A percentile compares a stretch with the other conserved stretches of the same genome.
Evolutionary conservation across 2,797 vertebrate genomes (phyloP).

Genomic region (Eutrigla gurnardus): DNA sequence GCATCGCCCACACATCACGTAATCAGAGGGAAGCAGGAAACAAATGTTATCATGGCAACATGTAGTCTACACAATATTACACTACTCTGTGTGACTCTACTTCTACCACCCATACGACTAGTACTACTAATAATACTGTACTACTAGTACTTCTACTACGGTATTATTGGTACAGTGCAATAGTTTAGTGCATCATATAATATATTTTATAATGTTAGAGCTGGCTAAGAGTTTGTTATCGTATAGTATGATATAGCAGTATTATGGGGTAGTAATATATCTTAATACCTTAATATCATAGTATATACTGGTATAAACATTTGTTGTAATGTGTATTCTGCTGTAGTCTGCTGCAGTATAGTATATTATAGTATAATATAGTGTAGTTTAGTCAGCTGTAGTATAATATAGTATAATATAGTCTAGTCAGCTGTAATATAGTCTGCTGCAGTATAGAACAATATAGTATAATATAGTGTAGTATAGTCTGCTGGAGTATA

Average conservation of each 20-base stretch:
- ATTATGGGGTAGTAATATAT: not conserved
- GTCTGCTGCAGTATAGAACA: not conserved
- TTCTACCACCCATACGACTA: not conserved
- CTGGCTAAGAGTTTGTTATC: not conserved
- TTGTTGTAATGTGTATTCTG: no score
- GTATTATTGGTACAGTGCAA: not conserved
- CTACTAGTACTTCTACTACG: not conserved
- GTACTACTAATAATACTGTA: no score
- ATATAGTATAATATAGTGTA: no score
- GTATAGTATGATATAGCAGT: not conserved
- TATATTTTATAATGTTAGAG: not conserved
- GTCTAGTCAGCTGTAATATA: not conserved
- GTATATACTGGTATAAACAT: not conserved
- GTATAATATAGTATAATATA: not conserved
- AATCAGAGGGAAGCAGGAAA: conserved; percentile 9
- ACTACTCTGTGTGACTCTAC: not conserved
- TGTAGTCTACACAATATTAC: not conserved
- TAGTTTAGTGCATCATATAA: not conserved
- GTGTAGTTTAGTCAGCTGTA: not conserved
- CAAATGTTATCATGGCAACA: not conserved
- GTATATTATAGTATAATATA: not conserved
- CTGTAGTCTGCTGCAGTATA: not conserved
- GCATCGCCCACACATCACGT: not conserved
- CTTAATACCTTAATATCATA: not conserved
- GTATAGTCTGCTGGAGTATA: no score